Base-by-base conservation (phyloP, 2,888 invertebrate species). In the Gonocerus acuteangulatus region DNA sequence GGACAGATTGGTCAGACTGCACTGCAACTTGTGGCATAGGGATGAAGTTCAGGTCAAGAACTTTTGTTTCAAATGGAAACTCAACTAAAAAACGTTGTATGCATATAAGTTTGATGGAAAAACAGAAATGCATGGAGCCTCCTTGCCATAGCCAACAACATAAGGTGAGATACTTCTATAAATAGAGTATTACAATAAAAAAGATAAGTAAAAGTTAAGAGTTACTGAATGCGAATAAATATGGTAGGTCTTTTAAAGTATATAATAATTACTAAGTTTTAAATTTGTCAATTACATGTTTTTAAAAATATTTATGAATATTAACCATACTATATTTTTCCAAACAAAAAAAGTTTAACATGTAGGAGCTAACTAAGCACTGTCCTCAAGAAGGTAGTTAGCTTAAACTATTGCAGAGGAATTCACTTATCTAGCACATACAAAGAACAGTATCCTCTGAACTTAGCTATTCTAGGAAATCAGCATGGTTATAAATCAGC, bases 1-100 rank as follows among this genome's bases (percentile, higher is more conserved):
- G 93, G 93, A 80, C 87, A 39, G 80, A 81, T 48, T 94, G 92
- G 92, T 82, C 85, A 23, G 77, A 80, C 1, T 94, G 94, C 75
- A 89, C 83, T 71, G 86, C 82, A 2, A 78, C 82, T 16, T 94
- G 94, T 74, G 94, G 93, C 22, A 71, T 76, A 11, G 92, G 91
- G 15, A 63, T 65, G 51, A 66, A 60, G 18, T 23, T 67, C 32
- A 65, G 65, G 42, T 64, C 62, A 21, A 57, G 67, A 13, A 62
- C 36, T 32, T 58, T 68, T 63, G 48, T 67, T 48, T 48, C 52
- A 2, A 47, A 22, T 7, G 49, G 58, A 34, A 59, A 61, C 23
- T 23, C 47, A n/a, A 56, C 58, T 19, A 47, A 59, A 56, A 91
- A 90, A 75, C 87, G 87, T 71, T 94, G 93, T 71, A 83, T 85